Percentiles rank a stretch among this genome's conserved stretches.
Evolutionary conservation across 2,888 invertebrate species (phyloP).

Genomic region (Acanthosepion lycidas): DNA sequence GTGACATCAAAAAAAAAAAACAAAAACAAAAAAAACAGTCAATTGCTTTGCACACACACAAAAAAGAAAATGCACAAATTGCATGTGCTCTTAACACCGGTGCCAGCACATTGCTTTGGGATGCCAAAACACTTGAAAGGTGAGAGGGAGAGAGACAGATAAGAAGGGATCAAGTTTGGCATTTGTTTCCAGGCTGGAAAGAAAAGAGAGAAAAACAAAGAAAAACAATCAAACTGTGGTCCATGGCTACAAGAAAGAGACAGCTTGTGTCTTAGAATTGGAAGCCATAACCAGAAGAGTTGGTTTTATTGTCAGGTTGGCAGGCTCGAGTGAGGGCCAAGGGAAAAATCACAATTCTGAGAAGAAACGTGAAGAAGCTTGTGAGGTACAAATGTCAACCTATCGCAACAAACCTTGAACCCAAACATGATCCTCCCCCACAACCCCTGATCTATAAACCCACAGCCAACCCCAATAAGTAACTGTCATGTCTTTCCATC

Average conservation of each 20-base stretch:
- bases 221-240: not conserved
- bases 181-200: not conserved
- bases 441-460: not conserved
- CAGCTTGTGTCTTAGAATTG: not conserved
- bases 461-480: slow-evolving; percentile 2
- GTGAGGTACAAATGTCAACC: not conserved
- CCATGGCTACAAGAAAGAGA: not conserved
- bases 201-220: not conserved
- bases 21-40: not conserved
- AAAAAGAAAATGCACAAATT: not conserved
- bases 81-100: not conserved
- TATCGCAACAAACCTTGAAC: not conserved
- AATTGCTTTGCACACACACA: not conserved
- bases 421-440: not conserved
- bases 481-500: slow-evolving; percentile 18
- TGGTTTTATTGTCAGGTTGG: slow-evolving; percentile 17
- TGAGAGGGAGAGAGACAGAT: not conserved
- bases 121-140: not conserved
- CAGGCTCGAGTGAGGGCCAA: slow-evolving; percentile 16
- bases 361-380: not conserved
- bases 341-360: not conserved
- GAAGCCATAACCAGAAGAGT: not conserved
- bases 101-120: not conserved
- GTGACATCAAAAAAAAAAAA: not conserved
- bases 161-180: not conserved